Conservation (phyloP, 2,888 invertebrate species). For the Drosophila villosipedis region DNA sequence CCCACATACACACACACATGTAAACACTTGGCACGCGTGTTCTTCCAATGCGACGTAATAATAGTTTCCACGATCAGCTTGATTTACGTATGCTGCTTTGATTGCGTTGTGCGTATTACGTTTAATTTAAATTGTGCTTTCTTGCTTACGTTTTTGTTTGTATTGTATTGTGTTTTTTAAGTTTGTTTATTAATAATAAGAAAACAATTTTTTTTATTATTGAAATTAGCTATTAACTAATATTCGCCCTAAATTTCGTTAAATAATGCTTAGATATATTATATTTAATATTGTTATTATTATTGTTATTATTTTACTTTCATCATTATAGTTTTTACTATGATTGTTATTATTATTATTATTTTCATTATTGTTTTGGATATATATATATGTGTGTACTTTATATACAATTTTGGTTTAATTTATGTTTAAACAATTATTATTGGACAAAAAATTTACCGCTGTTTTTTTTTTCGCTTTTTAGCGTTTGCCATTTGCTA, state of each 20-base stretch:
- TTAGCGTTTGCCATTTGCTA: slow-evolving; percentile 20
- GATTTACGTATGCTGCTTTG: background rate
- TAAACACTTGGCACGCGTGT: slow-evolving; percentile 63
- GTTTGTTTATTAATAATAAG: slow-evolving; percentile 49
- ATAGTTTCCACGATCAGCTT: slow-evolving; percentile 30
- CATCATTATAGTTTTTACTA: background rate
- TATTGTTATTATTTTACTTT: background rate
- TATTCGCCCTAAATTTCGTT: slow-evolving; percentile 51
- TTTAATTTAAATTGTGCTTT: slow-evolving; percentile 65
- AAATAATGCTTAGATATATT: background rate
- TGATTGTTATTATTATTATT: background rate
- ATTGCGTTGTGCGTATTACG: background rate
- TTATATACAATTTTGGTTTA: background rate
- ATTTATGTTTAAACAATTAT: background rate
- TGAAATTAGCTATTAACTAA: slow-evolving; percentile 57
- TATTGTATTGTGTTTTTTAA: slow-evolving; percentile 36
- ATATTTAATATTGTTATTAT: background rate
- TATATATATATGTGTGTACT: background rate
- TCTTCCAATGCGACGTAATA: slow-evolving; percentile 74
- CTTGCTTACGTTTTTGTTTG: slow-evolving; percentile 62
- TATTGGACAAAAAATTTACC: background rate
- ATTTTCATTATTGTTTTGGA: background rate
- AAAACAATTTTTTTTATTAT: slow-evolving; percentile 16
- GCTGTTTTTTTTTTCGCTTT: background rate
- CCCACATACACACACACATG: slow-evolving; percentile 15